Evolutionary conservation across 2,888 invertebrate genomes (phyloP).

Genomic region (Cosmopolites sordidus): DNA sequence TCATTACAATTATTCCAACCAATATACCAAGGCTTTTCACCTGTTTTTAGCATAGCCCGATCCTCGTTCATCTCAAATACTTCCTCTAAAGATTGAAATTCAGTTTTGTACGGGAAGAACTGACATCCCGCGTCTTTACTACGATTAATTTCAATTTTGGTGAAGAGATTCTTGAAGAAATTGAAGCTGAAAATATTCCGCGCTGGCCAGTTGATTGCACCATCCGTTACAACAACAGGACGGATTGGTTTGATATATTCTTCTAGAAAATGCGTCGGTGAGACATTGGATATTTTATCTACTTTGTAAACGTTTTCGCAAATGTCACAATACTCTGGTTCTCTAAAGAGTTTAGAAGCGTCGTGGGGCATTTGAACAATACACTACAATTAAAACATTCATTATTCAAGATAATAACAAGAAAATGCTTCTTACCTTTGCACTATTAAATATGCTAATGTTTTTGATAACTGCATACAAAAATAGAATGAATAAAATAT

Average conservation of each 20-base stretch:
- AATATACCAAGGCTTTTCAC: constrained; percentile 57
- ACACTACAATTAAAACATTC: constrained; percentile 38
- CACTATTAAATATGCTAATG: constrained; percentile 2
- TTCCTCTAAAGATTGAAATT: constrained; percentile 71
- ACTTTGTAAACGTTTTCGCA: constrained; percentile 64
- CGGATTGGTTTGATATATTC: constrained; percentile 70
- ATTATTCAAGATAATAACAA: too few relatives aligned
- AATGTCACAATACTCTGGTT: constrained; percentile 76
- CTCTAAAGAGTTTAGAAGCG: constrained; percentile 57
- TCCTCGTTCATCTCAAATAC: constrained; percentile 76
- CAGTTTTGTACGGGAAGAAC: constrained; percentile 91
- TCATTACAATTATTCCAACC: constrained; percentile 94
- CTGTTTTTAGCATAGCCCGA: constrained; percentile 57
- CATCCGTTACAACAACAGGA: constrained; percentile 85
- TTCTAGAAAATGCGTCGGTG: constrained; percentile 65
- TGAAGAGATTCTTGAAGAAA: constrained; percentile 78
- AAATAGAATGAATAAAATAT: not conserved
- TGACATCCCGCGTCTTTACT: constrained; percentile 63
- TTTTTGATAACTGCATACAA: constrained; percentile 2
- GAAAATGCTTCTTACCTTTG: constrained; percentile 5
- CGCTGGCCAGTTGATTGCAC: constrained; percentile 77
- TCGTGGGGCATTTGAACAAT: constrained; percentile 42
- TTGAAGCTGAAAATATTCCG: constrained; percentile 59
- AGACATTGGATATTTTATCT: constrained; percentile 62
- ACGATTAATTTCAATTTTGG: constrained; percentile 46